A percentile compares a stretch with the other conserved stretches of the same genome.
Conservation (phyloP, 2,113 vertebrate species). For the Lipophrys pholis region DNA sequence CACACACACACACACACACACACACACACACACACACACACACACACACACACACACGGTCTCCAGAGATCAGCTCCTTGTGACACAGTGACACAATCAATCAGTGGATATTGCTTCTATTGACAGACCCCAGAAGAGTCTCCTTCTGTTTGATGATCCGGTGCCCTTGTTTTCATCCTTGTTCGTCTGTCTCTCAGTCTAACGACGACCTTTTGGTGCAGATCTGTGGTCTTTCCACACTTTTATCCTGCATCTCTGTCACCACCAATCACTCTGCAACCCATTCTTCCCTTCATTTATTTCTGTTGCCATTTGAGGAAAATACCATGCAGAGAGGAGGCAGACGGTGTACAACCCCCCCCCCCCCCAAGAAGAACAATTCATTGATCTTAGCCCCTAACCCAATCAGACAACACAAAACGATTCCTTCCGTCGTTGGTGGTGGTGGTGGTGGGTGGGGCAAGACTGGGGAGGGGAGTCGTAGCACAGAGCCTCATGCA, state of each 20-base stretch:
- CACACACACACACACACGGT: constrained; percentile 32
- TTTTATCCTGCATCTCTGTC: constrained; percentile 30
- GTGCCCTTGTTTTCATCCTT: constrained; percentile 27
- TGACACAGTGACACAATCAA: constrained; percentile 81
- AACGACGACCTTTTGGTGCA: constrained; percentile 46
- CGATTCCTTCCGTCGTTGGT: constrained; percentile 51
- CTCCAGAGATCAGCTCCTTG: constrained; percentile 65
- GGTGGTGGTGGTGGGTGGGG: constrained; percentile 16
- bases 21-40: constrained; percentile 5
- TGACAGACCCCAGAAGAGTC: constrained; percentile 74
- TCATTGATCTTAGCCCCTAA: constrained; percentile 64
- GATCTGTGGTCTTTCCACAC: constrained; percentile 15
- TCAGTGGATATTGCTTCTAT: constrained; percentile 82
- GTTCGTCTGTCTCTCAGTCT: constrained; percentile 19
- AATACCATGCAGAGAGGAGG: constrained; percentile 34
- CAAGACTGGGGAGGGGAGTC: constrained; percentile 24
- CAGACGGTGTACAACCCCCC: neutral
- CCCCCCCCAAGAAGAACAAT: constrained; percentile 10
- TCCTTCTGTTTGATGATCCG: constrained; percentile 70
- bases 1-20: constrained; percentile 16
- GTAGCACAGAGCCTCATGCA: constrained; percentile 68
- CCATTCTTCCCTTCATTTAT: constrained; percentile 27
- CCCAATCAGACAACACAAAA: constrained; percentile 70
- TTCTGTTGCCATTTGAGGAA: constrained; percentile 35
- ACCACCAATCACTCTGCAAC: constrained; percentile 19